phyloP scores from a whole-genome alignment of 2,888 invertebrate species.

The Lathronympha strigana region DNA sequence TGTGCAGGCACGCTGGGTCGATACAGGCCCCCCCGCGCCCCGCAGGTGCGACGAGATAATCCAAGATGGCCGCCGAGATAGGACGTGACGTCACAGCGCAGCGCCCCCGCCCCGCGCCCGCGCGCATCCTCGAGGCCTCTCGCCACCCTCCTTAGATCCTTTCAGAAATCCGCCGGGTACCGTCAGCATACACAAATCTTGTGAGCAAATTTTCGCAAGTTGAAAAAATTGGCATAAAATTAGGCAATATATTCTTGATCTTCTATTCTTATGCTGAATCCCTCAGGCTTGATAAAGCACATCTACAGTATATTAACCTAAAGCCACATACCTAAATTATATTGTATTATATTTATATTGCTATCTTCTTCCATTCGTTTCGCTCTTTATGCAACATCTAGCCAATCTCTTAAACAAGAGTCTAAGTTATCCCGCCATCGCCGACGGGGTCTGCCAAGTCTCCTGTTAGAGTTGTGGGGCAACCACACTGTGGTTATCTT shows the following conservation, averaged over 20 bases:
- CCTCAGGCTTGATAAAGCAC: too few species aligned
- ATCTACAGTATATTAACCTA: too few species aligned
- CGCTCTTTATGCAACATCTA: too few species aligned
- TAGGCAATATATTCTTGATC: not conserved
- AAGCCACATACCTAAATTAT: too few species aligned
- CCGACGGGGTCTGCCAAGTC: too few species aligned
- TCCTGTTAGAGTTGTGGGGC: too few species aligned
- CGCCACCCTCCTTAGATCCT: conserved; percentile 83
- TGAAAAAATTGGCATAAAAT: not conserved
- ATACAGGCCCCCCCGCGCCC: conserved; percentile 73
- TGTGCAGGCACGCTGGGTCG: conserved; percentile 76
- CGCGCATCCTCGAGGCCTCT: conserved; percentile 79
- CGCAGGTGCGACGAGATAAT: conserved; percentile 85
- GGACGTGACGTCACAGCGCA: conserved; percentile 83
- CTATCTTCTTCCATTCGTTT: too few species aligned
- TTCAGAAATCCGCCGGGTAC: conserved; percentile 76
- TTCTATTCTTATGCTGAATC: not conserved
- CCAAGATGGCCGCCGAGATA: conserved; percentile 85
- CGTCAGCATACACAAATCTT: conserved; percentile 54
- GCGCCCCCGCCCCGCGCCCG: conserved; percentile 61
- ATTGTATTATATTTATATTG: too few species aligned
- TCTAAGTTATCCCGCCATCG: too few species aligned
- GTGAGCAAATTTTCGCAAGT: not conserved
- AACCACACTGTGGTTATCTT: too few species aligned
- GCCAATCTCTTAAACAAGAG: too few species aligned